These are phyloP conservation scores for Theretra japonica DNA, from an alignment of 2,888 invertebrate species.

Conservation along the genomic window DNA sequence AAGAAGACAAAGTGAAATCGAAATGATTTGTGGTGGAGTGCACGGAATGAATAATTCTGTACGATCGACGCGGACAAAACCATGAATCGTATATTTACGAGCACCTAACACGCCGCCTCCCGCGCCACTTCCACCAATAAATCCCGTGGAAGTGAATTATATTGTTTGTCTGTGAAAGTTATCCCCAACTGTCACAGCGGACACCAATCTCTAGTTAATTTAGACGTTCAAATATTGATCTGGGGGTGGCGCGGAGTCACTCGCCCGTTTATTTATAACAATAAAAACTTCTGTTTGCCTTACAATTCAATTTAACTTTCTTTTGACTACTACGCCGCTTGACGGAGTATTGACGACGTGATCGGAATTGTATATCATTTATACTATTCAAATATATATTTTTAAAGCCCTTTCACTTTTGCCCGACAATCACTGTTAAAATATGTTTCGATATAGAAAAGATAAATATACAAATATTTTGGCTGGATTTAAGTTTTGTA, in stretches of 20 bases:
- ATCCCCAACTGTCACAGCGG: conserved; percentile 48
- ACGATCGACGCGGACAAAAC: conserved; percentile 27
- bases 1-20: conserved; percentile 20
- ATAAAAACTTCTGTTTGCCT: conserved; percentile 44
- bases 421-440: too few relatives aligned
- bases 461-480: too few relatives aligned
- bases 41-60: conserved; percentile 30
- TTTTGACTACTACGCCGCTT: conserved; percentile 42
- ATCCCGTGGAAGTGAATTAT: conserved; percentile 54
- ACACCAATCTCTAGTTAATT: conserved; percentile 44
- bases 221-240: conserved; percentile 47
- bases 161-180: conserved; percentile 53
- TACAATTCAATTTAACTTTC: conserved; percentile 48
- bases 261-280: conserved; percentile 45
- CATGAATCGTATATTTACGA: conserved; percentile 37
- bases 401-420: too few relatives aligned
- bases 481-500: too few relatives aligned
- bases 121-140: conserved; percentile 46
- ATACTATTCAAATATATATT: not conserved
- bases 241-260: conserved; percentile 31
- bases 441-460: too few relatives aligned
- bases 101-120: conserved; percentile 41
- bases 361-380: not conserved
- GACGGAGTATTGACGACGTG: conserved; percentile 2
- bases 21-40: conserved; percentile 18